Base-by-base conservation (phyloP, 1,140 invertebrate genomes). In the Meloidogyne chitwoodi region DNA sequence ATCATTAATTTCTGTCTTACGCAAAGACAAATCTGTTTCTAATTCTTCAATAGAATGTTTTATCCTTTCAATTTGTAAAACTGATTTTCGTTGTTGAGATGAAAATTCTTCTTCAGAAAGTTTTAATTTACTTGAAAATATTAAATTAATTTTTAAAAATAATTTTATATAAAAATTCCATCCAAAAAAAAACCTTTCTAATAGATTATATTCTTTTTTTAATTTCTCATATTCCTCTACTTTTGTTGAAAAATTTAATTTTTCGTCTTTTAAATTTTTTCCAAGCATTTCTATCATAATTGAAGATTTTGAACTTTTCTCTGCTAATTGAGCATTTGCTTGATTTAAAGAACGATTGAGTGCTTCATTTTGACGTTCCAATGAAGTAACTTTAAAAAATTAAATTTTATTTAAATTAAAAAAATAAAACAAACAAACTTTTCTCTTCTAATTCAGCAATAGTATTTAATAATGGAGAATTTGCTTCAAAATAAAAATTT, bases 281-380 rank as follows among this genome's bases (percentile, higher is more conserved):
- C n/a, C 64, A 16, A 77, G 22, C 26, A 31, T 29, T 29, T 56
- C 41, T 16, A 41, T 6, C 5, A 65, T 29, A 29, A 44, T 27
- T 38, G 77, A 41, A 22, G 65, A 26, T 29, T 78, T 76, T 0
- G 27, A 24, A 26, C 24, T 74, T 24, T 68, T 22, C 14, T 48
- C 64, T 5, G 27, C 11, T 64, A 67, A 65, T n/a, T 41, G 10
- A 19, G 16, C 61, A 10, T 63, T 63, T 27, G 70, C 12, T 74
- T 74, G 61, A 4, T 68, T 34, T 56, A 72, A 5, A 12, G 41
- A 56, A n/a, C 41, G 61, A 26, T 22, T 1, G n/a, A 77, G 67
- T 41, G 31, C 34, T 34, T 77, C 76, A 77, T 77, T 77, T 66
- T 77, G 68, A 19, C 68, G 72, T n/a, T 78, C 76, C 65, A 77